Evolutionary conservation across 2,113 vertebrate genomes (phyloP), one percentile per base, ranked within the genome.

Genomic region (Trochalopteron elliotii): DNA sequence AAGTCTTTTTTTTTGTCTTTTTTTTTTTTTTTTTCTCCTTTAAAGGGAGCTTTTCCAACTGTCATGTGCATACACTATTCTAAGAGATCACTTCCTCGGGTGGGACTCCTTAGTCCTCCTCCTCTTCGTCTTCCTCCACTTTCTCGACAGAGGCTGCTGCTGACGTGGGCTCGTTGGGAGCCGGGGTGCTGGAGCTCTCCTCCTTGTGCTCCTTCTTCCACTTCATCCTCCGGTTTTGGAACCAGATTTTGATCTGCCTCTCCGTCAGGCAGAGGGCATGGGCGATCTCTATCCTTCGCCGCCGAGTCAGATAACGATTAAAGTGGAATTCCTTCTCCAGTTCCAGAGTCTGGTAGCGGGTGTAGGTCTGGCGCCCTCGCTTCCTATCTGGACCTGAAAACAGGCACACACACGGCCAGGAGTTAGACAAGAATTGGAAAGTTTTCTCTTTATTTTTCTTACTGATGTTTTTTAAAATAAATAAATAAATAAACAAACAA

Each of bases 321-420:
- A 99, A 99, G 96, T 99, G 99, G 94, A 99, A 99, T 97, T 99
- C 99, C 96, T 99, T 99, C 97, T 99, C 99, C 98, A 99, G 98
- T 94, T 99, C 99, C 97, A 99, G 97, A 7, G 99, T 99, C 97
- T 99, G 99, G 97, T 99, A 98, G 89, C 98, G 98, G 83, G 99
- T 99, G 85, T 99, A 99, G 53, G 98, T 99, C 98, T 99, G 99
- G 70, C 98, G 98, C 31, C 99, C 99, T 71, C 99, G 98, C 97
- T 98, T 99, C 95, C 99, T 97, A 96, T 98, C 98, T 23, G 98
- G 98, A 97, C 99, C 99, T 99, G 96, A 37, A 95, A 95, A 25
- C 80, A 96, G 75, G 89, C 89, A 92, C 30, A 74, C 10, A 76
- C 10, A 70, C 49, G 55, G 84, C 85, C 69, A 84, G 7, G 45